Percentiles rank a stretch among this genome's conserved stretches.
Evolutionary conservation across 2,888 invertebrate species (phyloP).

Genomic region (Prosapia bicincta): DNA sequence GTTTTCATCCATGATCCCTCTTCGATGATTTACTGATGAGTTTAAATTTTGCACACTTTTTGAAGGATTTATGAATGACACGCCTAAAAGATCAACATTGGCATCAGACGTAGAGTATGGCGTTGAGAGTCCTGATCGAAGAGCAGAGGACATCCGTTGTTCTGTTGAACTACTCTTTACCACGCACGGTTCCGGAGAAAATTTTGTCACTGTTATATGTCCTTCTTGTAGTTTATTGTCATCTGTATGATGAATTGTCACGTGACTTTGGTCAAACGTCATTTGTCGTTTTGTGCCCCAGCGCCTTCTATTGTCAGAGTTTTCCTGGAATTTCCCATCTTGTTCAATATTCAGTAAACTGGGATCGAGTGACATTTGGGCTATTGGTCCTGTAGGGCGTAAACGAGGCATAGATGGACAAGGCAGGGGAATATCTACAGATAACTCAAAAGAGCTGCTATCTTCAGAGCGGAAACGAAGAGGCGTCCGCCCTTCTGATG

Average conservation of each 20-base stretch:
- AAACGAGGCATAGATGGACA: neutral
- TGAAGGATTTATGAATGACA: slow-evolving; percentile 36
- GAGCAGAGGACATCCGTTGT: slow-evolving; percentile 16
- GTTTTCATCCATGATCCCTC: slow-evolving; percentile 49
- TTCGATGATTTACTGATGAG: neutral
- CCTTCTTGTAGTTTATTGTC: slow-evolving; percentile 26
- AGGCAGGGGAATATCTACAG: slow-evolving; percentile 12
- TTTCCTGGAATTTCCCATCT: neutral
- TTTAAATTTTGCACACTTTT: slow-evolving; percentile 35
- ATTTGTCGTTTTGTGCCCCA: slow-evolving; percentile 37
- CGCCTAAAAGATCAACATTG: slow-evolving; percentile 34
- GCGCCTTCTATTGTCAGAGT: slow-evolving; percentile 16
- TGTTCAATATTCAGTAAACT: slow-evolving; percentile 28
- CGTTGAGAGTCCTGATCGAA: slow-evolving; percentile 29
- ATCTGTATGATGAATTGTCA: slow-evolving; percentile 23
- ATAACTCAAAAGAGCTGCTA: slow-evolving; percentile 20
- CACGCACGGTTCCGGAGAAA: slow-evolving; percentile 28
- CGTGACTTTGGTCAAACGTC: slow-evolving; percentile 36
- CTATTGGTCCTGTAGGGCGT: slow-evolving; percentile 30
- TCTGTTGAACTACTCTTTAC: slow-evolving; percentile 17
- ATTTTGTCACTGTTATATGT: slow-evolving; percentile 14
- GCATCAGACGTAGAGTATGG: slow-evolving; percentile 36
- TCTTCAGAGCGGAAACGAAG: slow-evolving; percentile 13
- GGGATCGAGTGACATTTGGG: slow-evolving; percentile 39
- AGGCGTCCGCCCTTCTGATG: neutral